Base-by-base conservation (phyloP, 2,113 vertebrate species). In the Ploceus nigricollis region DNA sequence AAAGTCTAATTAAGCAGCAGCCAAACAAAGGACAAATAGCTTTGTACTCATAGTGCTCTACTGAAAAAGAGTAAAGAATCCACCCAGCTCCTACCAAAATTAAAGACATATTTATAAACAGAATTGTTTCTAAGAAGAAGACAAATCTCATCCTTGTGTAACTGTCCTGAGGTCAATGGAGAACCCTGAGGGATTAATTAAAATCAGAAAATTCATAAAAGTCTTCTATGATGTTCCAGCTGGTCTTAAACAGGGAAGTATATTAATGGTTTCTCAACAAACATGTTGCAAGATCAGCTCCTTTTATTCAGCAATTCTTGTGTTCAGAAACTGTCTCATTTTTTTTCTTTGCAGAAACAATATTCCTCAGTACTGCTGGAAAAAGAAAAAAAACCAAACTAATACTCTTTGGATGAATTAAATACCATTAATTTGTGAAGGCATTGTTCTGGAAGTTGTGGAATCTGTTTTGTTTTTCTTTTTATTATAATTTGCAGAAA, bases 91-190 rank as follows among this genome's bases (percentile, higher is more conserved):
- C 79, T 63, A 93, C 51, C 39, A 86, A 95, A 97, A 97, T 93
- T 95, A 94, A 96, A 92, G 94, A 95, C 90, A 94, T 86, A 90
- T 93, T 97, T 94, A 87, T 66, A 78, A 88, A 71, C 64, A 88
- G 90, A 97, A 94, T 96, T 94, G 82, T 94, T 94, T 89, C 92
- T 90, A 93, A 90, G 60, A 63, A 93, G 76, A 93, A 86, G 79
- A 86, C 68, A 96, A 96, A 94, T 95, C 64, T 86, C 85, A 84
- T 95, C 82, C 90, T 94, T 94, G 85, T 94, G 82, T 95, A 94
- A 95, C 40, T 89, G 75, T 94, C 92, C 69, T 85, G 93, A 80
- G 90, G 91, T 95, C 94, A 96, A 48, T 86, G 76, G 71, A 95
- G 80, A 94, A 48, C 79, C 90, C 82, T 54, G 63, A 96, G 85